phyloP scores from a whole-genome alignment of 2,888 invertebrate genomes.

The Perithous albicinctus region DNA sequence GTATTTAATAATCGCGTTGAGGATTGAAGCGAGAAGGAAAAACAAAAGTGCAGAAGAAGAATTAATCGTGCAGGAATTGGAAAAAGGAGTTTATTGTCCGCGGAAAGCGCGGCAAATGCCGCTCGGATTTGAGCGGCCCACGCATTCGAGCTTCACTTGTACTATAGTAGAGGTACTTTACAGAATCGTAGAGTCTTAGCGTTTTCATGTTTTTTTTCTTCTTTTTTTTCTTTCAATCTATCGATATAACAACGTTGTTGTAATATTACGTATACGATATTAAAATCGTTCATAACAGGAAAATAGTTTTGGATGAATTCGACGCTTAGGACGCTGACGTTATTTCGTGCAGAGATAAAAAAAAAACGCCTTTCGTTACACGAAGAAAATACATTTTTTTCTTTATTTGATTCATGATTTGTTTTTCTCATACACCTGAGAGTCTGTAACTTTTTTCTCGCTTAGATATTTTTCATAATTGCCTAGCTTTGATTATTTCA shows the following conservation, averaged over 20 bases:
- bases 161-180: conserved; percentile 74
- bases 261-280: conserved; percentile 63
- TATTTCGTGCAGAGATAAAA: conserved; percentile 19
- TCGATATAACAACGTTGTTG: conserved; percentile 65
- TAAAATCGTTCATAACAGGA: conserved; percentile 58
- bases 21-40: conserved; percentile 36
- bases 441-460: too few relatives aligned
- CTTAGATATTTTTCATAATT: too few relatives aligned
- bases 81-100: conserved; percentile 5
- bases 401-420: conserved; percentile 4
- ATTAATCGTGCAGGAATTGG: conserved; percentile 9
- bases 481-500: too few relatives aligned
- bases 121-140: conserved; percentile 47
- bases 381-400: neutral
- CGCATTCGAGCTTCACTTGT: conserved; percentile 73
- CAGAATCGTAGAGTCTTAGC: conserved; percentile 50
- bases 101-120: neutral
- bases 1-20: conserved; percentile 70
- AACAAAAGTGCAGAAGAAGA: conserved; percentile 29
- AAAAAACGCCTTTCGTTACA: neutral
- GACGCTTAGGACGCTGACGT: conserved; percentile 31
- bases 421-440: too few relatives aligned
- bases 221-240: conserved; percentile 39
- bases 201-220: conserved; percentile 35
- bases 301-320: conserved; percentile 40